Conservation (phyloP, 2,797 vertebrate species). For the Sarcophilus harrisii region DNA sequence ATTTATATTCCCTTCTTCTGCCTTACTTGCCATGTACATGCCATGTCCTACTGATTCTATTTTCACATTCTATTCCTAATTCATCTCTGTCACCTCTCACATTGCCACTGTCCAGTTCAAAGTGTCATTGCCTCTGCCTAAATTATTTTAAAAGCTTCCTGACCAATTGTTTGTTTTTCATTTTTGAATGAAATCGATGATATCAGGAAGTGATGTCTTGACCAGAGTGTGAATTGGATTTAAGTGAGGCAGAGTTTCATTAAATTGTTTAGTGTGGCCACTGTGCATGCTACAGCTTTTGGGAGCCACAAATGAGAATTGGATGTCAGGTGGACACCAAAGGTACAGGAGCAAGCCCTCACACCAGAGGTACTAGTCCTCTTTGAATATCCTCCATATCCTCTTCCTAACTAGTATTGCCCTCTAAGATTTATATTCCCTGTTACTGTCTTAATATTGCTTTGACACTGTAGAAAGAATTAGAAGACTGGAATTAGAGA, state of each 20-base stretch:
- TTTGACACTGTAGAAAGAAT: not conserved
- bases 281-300: not conserved
- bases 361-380: not conserved
- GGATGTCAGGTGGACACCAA: not conserved
- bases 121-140: not conserved
- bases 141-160: not conserved
- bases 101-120: not conserved
- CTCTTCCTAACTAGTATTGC: not conserved
- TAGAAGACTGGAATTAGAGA: not conserved
- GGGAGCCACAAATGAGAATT: not conserved
- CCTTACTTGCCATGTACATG: not conserved
- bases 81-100: not conserved
- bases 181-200: not conserved
- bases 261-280: not conserved
- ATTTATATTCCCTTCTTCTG: not conserved
- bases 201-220: not conserved
- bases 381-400: no score
- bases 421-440: not conserved
- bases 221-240: not conserved
- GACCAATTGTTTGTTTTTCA: not conserved
- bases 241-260: not conserved
- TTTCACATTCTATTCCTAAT: not conserved
- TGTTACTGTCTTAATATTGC: not conserved
- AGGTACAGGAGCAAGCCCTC: no score
- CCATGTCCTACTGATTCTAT: not conserved